Base-by-base conservation (phyloP, 2,888 invertebrate species). In the Chloroclystis v-ata region DNA sequence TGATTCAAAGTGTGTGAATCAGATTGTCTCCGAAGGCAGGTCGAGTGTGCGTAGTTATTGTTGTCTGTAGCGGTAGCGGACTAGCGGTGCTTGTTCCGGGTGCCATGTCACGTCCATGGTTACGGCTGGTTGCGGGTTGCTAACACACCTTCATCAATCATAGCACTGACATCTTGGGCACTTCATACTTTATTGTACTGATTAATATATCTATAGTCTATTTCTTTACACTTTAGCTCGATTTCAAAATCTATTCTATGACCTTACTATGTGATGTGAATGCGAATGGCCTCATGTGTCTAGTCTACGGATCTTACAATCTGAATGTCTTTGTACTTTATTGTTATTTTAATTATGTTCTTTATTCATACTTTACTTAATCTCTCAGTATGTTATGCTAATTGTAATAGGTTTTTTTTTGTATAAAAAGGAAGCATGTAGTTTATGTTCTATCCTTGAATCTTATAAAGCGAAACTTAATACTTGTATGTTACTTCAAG, bases 391-490 rank as follows among this genome's bases (percentile, higher is more conserved):
- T 13, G 13, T 10, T 13, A 9, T 13, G 12, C 12, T 12, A 30
- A 12, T 13, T 6, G 12, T 1, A 8, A 28, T 7, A 8, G 8
- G 8, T 13, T 8, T 20, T 20, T 20, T 20, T 20, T 20, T 20
- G 20, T 20, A 20, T 20, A 20, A 20, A 20, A 20, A 20, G 10
- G 30, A n/a, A 5, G 28, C 16, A 11, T 12, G 11, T 32, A 13
- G 16, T 25, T 3, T n/a, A 12, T 43, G 37, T 29, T 29, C 43
- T 20, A 37, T 43, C 29, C 43, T 24, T 30, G 28, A 11, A 20
- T 13, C 1, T 20, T 39, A 20, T 20, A n/a, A 33, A 8, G n/a
- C 14, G 16, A 14, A 20, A 20, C 5, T 4, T 20, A 20, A 2
- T 4, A 20, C 3, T 20, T 20, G 5, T 20, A 5, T 20, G 5